phyloP scores from a whole-genome alignment of 2,888 invertebrate species.

The Protula sp. region DNA sequence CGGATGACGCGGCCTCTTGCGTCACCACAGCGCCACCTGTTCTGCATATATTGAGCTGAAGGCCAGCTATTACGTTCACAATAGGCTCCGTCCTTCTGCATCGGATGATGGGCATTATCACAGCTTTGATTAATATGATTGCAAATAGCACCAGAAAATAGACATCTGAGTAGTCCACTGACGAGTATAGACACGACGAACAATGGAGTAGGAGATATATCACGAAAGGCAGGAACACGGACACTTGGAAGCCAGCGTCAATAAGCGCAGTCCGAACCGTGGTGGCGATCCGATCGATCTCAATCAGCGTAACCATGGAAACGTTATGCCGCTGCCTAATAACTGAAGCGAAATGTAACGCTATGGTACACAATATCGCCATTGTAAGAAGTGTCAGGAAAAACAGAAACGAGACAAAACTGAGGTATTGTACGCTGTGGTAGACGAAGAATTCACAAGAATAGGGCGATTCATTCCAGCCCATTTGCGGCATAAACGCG shows the following conservation, averaged over 20 bases:
- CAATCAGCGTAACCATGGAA: not conserved
- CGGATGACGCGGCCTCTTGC: no score
- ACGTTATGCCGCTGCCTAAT: not conserved
- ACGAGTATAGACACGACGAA: not conserved
- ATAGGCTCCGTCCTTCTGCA: not conserved
- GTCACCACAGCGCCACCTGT: no score
- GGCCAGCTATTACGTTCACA: not conserved
- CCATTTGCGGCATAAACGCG: not conserved
- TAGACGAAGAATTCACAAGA: not conserved
- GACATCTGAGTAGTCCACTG: not conserved
- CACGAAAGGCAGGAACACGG: not conserved
- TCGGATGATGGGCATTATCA: not conserved
- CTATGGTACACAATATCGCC: not conserved
- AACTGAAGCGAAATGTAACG: not conserved
- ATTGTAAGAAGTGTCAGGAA: not conserved
- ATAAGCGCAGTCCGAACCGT: not conserved
- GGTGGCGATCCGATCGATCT: not conserved
- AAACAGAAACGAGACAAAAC: not conserved
- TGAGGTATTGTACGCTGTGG: not conserved
- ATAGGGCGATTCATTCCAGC: not conserved
- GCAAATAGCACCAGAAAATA: not conserved
- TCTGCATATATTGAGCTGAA: no score
- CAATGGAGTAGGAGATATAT: not conserved
- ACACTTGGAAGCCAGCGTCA: not conserved
- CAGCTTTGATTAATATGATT: not conserved